phyloP scores from a whole-genome alignment of 1,140 invertebrate genomes.

The Drosophila takahashii region DNA sequence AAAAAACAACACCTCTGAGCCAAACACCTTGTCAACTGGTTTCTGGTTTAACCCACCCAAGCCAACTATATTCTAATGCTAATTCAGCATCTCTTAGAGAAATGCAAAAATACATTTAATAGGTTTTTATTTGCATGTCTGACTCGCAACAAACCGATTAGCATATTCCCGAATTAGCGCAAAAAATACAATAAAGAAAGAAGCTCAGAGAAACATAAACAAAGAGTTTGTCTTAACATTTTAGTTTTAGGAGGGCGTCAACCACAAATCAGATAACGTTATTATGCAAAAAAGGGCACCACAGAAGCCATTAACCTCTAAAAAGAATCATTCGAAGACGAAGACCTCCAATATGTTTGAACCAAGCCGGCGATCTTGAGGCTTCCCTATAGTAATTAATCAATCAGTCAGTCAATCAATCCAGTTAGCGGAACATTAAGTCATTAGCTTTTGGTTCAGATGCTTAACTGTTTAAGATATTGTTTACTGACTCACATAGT shows the following conservation, averaged over 20 bases:
- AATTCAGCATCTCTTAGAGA: slow-evolving; percentile 54
- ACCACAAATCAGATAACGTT: not conserved
- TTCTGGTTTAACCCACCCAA: slow-evolving; percentile 57
- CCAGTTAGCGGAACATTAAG: slow-evolving; percentile 46
- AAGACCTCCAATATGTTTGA: not conserved
- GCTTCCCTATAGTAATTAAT: slow-evolving; percentile 18
- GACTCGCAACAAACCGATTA: slow-evolving; percentile 33
- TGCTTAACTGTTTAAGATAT: not conserved
- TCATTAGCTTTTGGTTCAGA: slow-evolving; percentile 17
- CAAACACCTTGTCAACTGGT: slow-evolving; percentile 36
- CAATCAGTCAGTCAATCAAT: slow-evolving; percentile 25
- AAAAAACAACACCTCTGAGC: slow-evolving; percentile 12
- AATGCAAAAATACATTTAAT: slow-evolving; percentile 40
- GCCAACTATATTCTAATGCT: slow-evolving; percentile 69
- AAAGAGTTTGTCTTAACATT: slow-evolving; percentile 27
- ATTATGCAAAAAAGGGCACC: slow-evolving; percentile 32
- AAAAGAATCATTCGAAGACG: slow-evolving; percentile 6
- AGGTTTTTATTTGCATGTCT: slow-evolving; percentile 37
- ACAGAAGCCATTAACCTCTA: slow-evolving; percentile 64
- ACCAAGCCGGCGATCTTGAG: slow-evolving; percentile 23
- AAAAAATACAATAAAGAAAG: slow-evolving; percentile 36
- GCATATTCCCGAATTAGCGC: slow-evolving; percentile 57
- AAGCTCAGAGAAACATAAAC: slow-evolving; percentile 23
- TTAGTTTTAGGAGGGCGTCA: slow-evolving; percentile 6
- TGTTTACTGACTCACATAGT: slow-evolving; percentile 23